Base-by-base conservation (phyloP, 2,888 invertebrate genomes). In the Bembecia ichneumoniformis region DNA sequence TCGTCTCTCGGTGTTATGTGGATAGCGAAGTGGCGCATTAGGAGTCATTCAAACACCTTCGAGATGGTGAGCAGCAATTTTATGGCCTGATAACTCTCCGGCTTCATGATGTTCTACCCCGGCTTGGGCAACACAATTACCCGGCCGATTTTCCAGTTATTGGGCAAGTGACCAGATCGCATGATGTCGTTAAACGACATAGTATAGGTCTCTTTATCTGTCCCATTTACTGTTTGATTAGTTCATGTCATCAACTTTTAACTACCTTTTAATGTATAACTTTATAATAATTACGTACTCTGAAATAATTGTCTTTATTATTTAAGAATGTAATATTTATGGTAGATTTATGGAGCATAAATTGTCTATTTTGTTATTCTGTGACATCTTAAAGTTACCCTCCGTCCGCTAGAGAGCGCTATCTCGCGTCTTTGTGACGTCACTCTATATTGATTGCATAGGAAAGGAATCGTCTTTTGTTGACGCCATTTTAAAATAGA, bases 401-500 rank as follows among this genome's bases (percentile, higher is more conserved):
- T 40, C 40, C 17, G 59, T 54, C 60, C 75, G 56, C 59, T 58
- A 82, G 82, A 74, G 74, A 58, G 71, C 76, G 74, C 69, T 75
- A 51, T 59, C 59, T 68, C 65, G 78, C 79, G 77, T 80, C 84
- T 82, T 83, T 87, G 86, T 88, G 87, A 88, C 87, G 87, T 87
- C 87, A 87, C 73, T 56, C 59, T 80, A 83, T 80, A 83, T 83
- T 82, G 83, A 84, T 84, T 82, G 73, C 71, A 58, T 74, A 76
- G 71, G 77, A 80, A 80, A 28, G 28, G 28, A 28, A 81, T 78
- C 77, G 87, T 86, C 87, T 86, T 82, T 82, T 80, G 72, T 70
- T 80, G 84, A 84, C 87, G 87, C 87, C 87, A 87, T 87, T 84
- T 87, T 87, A 84, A 82, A 83, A 84, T 80, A 86, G 81, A 86